A percentile compares a stretch with the other conserved stretches of the same genome.
Evolutionary conservation across 2,797 vertebrate species (phyloP).

Genomic region (Artibeus jamaicensis): DNA sequence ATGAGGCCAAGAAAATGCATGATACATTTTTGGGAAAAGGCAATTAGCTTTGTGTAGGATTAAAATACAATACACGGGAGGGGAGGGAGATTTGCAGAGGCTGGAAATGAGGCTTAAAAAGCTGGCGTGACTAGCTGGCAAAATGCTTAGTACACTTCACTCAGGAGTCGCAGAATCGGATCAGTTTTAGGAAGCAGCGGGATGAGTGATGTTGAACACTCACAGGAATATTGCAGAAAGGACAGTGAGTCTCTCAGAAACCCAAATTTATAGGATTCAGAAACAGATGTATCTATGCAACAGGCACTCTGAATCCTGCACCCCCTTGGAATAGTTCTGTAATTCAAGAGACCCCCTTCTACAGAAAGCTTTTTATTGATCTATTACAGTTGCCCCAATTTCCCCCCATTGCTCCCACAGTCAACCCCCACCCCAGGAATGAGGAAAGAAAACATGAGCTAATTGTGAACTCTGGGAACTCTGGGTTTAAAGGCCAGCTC

Average conservation of each 20-base stretch:
- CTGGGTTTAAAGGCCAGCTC: not conserved
- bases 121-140: not conserved
- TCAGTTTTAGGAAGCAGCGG: not conserved
- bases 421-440: not conserved
- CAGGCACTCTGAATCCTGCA: not conserved
- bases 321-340: not conserved
- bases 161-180: not conserved
- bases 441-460: not conserved
- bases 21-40: not conserved
- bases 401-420: no score
- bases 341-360: not conserved
- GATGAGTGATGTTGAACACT: not conserved
- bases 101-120: not conserved
- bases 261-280: not conserved
- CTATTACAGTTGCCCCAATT: no score
- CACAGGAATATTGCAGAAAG: not conserved
- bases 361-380: not conserved
- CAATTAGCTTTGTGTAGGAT: not conserved
- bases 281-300: not conserved
- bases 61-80: not conserved
- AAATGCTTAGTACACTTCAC: not conserved
- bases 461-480: not conserved
- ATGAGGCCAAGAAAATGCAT: not conserved
- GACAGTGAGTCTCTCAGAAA: not conserved
- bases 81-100: not conserved